A percentile compares a stretch with the other conserved stretches of the same genome.
These are phyloP conservation scores for Neuroterus valhalla DNA, from an alignment of 1,140 invertebrate genomes.

Conservation along the genomic window DNA sequence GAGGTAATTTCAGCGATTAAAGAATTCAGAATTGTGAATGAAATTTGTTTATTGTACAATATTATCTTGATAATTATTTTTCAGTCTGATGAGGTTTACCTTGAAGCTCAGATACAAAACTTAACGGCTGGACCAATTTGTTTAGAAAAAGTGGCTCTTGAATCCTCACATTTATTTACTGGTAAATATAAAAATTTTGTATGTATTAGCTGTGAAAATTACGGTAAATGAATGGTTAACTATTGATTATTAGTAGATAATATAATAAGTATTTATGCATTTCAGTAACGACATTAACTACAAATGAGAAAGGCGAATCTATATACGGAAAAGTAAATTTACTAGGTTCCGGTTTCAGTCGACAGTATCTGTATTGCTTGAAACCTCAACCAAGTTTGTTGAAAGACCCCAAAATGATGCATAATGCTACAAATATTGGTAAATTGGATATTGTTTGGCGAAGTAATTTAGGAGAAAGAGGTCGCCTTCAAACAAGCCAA, in stretches of 20 bases:
- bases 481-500: constrained; percentile 95
- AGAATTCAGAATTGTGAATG: not conserved
- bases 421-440: constrained; percentile 92
- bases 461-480: constrained; percentile 95
- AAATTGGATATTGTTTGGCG: constrained; percentile 99
- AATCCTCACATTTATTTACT: constrained; percentile 92
- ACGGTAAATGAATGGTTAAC: constrained; percentile 1
- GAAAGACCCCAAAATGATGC: constrained; percentile 84
- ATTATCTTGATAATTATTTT: constrained; percentile 45
- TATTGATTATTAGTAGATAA: constrained; percentile 21
- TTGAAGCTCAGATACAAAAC: constrained; percentile 98
- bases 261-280: constrained; percentile 35
- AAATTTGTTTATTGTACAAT: not conserved
- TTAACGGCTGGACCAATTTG: constrained; percentile 92
- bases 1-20: constrained; percentile 78
- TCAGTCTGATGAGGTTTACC: constrained; percentile 94
- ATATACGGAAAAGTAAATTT: constrained; percentile 92
- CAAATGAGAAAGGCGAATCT: constrained; percentile 78
- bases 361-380: constrained; percentile 96
- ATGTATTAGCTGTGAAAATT: constrained; percentile 13
- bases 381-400: constrained; percentile 85
- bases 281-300: constrained; percentile 81
- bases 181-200: constrained; percentile 67
- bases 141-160: constrained; percentile 92
- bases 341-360: constrained; percentile 84